A percentile compares a stretch with the other conserved stretches of the same genome.
Conservation (phyloP, 2,113 vertebrate genomes). For the Numenius arquata region DNA sequence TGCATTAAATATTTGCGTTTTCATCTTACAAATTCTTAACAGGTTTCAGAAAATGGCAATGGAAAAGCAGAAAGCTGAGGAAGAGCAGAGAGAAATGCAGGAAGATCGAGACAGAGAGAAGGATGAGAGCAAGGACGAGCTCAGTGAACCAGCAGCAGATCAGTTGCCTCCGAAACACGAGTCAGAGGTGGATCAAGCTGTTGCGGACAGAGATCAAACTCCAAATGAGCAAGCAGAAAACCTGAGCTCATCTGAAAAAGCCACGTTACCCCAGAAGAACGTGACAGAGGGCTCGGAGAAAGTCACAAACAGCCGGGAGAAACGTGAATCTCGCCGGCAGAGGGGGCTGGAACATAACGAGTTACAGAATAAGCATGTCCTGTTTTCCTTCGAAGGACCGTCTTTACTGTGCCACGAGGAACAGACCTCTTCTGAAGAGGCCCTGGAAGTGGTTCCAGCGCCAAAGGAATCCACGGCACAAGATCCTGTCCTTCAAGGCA, state of each 20-base stretch:
- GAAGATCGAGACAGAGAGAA: slow-evolving; percentile 14
- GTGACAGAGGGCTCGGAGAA: slow-evolving; percentile 1
- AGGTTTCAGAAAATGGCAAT: slow-evolving; percentile 68
- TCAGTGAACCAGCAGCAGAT: background rate
- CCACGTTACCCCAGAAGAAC: background rate
- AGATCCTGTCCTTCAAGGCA: background rate
- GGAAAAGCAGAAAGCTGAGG: slow-evolving; percentile 71
- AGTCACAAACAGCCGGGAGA: slow-evolving; percentile 79
- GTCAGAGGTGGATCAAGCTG: background rate
- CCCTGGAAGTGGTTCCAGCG: background rate
- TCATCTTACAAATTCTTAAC: background rate
- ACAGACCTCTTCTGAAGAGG: slow-evolving; percentile 9
- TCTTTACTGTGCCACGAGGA: background rate
- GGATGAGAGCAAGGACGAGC: background rate
- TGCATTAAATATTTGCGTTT: background rate
- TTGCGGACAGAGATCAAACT: background rate
- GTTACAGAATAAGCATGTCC: slow-evolving; percentile 82
- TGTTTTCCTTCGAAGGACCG: slow-evolving; percentile 56
- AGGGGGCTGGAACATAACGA: slow-evolving; percentile 91
- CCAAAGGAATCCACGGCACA: background rate
- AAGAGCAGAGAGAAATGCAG: slow-evolving; percentile 56
- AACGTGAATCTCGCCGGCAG: slow-evolving; percentile 86
- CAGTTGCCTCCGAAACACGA: background rate
- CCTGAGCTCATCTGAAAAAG: background rate
- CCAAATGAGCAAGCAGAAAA: background rate